Conservation (phyloP, 2,888 invertebrate genomes). For the Tetropium fuscum region DNA sequence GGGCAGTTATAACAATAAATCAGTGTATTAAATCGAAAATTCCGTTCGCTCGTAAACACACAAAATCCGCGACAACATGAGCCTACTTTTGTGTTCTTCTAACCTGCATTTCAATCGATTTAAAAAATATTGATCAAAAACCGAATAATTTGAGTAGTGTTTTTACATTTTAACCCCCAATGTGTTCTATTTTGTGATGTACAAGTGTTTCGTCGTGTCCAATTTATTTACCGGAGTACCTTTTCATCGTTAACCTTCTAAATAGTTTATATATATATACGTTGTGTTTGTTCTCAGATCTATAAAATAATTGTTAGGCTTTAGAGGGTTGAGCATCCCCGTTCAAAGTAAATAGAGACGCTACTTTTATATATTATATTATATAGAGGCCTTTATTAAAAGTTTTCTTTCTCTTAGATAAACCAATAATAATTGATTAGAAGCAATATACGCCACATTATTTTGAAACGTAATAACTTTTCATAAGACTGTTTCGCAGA, state of each 20-base stretch:
- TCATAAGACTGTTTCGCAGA: constrained; percentile 62
- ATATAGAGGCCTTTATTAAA: constrained; percentile 45
- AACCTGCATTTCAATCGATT: constrained; percentile 58
- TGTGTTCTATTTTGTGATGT: constrained; percentile 63
- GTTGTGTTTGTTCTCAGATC: constrained; percentile 43
- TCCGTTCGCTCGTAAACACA: constrained; percentile 15
- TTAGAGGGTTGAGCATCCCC: constrained; percentile 10
- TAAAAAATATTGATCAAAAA: constrained; percentile 60
- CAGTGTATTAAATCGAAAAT: constrained; percentile 25
- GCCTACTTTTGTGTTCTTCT: constrained; percentile 35
- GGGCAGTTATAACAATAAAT: constrained; percentile 36
- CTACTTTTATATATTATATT: constrained; percentile 6
- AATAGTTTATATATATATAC: constrained; percentile 49
- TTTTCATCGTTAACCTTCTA: constrained; percentile 44
- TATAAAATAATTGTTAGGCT: constrained; percentile 27
- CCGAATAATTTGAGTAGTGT: constrained; percentile 47
- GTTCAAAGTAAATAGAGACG: neutral
- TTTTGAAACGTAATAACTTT: constrained; percentile 50
- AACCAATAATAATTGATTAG: constrained; percentile 34
- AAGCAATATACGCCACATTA: constrained; percentile 55
- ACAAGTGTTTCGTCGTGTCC: constrained; percentile 50
- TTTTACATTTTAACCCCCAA: constrained; percentile 53
- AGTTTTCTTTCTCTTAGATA: constrained; percentile 21
- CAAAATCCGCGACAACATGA: constrained; percentile 25
- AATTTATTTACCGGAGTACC: constrained; percentile 45